A percentile compares a stretch with the other conserved stretches of the same genome.
phyloP scores from a whole-genome alignment of 35 echinoderm and acorn worm genomes.

The Ophioderma brevispina region DNA sequence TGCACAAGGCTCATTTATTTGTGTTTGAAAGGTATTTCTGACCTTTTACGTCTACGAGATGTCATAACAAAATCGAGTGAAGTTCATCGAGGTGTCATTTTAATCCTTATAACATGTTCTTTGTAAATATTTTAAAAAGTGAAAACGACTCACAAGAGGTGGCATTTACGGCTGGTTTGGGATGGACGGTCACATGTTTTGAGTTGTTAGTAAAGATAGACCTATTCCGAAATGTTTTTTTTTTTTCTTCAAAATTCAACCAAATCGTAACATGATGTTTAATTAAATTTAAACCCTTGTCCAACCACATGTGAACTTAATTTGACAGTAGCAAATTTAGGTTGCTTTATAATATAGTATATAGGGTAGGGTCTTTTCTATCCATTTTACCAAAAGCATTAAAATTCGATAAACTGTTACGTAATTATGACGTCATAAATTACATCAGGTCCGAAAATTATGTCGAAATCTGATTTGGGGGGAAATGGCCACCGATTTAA shows the following conservation, averaged over 20 bases:
- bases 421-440: neutral
- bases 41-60: too few species aligned
- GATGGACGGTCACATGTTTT: too few species aligned
- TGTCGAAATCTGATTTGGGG: neutral
- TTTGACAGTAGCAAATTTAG: neutral
- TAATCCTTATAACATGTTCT: too few species aligned
- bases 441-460: neutral
- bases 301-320: neutral
- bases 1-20: too few species aligned
- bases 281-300: neutral
- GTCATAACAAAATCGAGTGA: too few species aligned
- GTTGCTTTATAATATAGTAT: neutral
- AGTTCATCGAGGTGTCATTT: too few species aligned
- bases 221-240: neutral
- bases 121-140: too few species aligned
- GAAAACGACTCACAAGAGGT: too few species aligned
- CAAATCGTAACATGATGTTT: neutral
- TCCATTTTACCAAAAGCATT: neutral
- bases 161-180: too few species aligned
- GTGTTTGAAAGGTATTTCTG: too few species aligned
- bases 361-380: neutral
- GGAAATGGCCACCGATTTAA: neutral
- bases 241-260: neutral
- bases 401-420: neutral
- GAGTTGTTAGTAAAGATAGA: neutral